Percentiles rank a stretch among this genome's conserved stretches.
phyloP scores from a whole-genome alignment of 35 echinoderm and acorn worm genomes.

The Strongylocentrotus purpuratus region DNA sequence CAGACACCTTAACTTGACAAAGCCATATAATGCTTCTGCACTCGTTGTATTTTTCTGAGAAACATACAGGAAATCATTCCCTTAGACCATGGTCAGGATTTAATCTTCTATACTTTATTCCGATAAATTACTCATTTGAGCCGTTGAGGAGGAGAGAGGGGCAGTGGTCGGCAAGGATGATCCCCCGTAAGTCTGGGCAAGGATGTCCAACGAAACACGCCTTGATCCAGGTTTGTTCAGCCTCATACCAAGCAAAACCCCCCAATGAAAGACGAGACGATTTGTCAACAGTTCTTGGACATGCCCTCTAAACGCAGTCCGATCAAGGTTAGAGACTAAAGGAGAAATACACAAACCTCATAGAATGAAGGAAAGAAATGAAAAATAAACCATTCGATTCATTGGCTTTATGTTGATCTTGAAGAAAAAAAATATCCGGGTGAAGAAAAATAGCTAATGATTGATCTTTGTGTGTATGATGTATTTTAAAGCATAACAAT shows the following conservation, averaged over 20 bases:
- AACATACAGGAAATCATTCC: not conserved
- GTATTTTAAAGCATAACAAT: too few species aligned
- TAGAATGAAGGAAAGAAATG: not conserved
- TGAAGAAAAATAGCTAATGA: not conserved
- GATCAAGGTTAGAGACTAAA: not conserved
- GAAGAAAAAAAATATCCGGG: too few species aligned
- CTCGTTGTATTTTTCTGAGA: not conserved
- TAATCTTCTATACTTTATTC: not conserved
- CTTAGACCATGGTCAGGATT: not conserved
- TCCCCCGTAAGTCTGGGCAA: not conserved
- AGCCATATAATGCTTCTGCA: not conserved
- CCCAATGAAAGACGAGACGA: not conserved
- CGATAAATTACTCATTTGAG: not conserved
- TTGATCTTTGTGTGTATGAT: too few species aligned
- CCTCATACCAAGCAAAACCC: not conserved
- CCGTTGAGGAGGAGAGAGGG: not conserved
- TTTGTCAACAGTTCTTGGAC: slow-evolving; percentile 2
- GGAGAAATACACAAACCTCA: not conserved
- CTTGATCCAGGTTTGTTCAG: not conserved
- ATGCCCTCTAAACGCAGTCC: not conserved
- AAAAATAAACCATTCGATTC: not conserved
- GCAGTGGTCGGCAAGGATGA: not conserved
- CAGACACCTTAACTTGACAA: not conserved
- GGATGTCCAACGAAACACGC: not conserved
- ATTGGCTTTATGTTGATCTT: not conserved